Percentiles rank a stretch among this genome's conserved stretches.
Evolutionary conservation across 2,888 invertebrate species (phyloP).

Genomic region (Schizaphis graminum): DNA sequence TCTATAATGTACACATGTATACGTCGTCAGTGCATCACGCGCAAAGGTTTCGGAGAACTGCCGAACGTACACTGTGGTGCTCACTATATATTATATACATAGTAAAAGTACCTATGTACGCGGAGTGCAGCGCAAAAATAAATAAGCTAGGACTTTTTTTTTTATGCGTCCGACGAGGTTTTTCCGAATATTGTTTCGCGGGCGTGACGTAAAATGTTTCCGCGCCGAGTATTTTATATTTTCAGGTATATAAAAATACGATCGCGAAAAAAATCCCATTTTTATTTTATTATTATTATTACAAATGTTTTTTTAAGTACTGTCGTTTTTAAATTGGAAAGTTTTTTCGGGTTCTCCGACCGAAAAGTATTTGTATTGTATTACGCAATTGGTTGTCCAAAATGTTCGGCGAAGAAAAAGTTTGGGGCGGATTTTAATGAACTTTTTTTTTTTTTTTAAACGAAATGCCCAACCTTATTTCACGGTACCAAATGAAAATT

Average conservation of each 20-base stretch:
- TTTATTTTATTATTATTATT: neutral
- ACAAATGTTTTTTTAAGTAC: constrained; percentile 4
- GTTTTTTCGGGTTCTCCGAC: neutral
- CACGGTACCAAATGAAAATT: neutral
- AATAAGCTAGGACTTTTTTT: neutral
- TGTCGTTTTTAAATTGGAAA: constrained; percentile 19
- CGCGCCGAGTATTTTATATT: neutral
- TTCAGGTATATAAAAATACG: neutral
- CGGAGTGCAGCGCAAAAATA: neutral
- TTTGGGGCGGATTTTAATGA: neutral
- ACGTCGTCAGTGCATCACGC: neutral
- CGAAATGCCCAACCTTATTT: neutral
- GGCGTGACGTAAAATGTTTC: neutral
- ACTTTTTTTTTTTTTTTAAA: neutral
- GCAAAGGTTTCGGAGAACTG: neutral
- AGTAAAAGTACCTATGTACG: too few species aligned
- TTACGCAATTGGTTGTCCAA: neutral
- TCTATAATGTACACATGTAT: neutral
- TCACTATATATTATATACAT: neutral
- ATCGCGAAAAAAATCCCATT: neutral
- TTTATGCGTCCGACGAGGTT: neutral
- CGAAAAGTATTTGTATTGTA: neutral
- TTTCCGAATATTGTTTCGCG: neutral
- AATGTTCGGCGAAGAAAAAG: neutral
- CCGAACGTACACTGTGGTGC: neutral